These are phyloP conservation scores for Phainopepla nitens DNA, from an alignment of 2,113 vertebrate genomes.

Conservation along the genomic window DNA sequence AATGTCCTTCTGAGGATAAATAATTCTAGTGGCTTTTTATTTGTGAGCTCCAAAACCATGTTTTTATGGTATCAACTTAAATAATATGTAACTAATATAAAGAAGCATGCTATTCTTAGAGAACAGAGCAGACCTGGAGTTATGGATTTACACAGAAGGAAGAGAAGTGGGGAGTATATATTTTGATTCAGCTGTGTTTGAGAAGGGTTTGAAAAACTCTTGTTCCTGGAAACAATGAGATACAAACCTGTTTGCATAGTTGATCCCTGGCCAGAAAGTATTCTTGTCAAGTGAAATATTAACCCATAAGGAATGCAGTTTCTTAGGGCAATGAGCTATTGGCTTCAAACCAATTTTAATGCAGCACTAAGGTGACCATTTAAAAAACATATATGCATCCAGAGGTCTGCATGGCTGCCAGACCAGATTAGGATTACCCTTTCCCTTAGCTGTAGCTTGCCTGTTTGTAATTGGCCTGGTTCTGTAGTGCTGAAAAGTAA, in stretches of 20 bases:
- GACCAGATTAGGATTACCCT: not conserved
- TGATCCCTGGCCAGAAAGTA: conserved; percentile 38
- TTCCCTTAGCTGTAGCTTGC: not conserved
- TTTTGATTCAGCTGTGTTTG: conserved; percentile 5
- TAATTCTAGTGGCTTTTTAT: not conserved
- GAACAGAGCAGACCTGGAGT: not conserved
- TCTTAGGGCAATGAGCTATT: conserved; percentile 18
- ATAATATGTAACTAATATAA: not conserved
- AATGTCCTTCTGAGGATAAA: not conserved
- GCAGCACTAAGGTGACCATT: conserved; percentile 29
- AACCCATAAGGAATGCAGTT: conserved; percentile 50
- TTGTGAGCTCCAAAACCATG: not conserved
- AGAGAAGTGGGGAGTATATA: not conserved
- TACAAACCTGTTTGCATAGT: conserved; percentile 48
- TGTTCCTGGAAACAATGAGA: conserved; percentile 29
- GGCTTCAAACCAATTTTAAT: conserved; percentile 5
- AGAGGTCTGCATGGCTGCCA: not conserved
- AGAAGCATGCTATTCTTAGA: not conserved
- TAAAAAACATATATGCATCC: conserved; percentile 38
- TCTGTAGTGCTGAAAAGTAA: not conserved
- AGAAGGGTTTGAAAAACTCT: conserved; percentile 9
- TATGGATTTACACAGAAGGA: not conserved
- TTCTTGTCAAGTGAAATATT: conserved; percentile 62
- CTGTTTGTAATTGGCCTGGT: not conserved
- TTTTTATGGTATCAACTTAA: not conserved